Evolutionary conservation across 2,797 vertebrate genomes (phyloP).

Genomic region (Ataeniobius toweri): DNA sequence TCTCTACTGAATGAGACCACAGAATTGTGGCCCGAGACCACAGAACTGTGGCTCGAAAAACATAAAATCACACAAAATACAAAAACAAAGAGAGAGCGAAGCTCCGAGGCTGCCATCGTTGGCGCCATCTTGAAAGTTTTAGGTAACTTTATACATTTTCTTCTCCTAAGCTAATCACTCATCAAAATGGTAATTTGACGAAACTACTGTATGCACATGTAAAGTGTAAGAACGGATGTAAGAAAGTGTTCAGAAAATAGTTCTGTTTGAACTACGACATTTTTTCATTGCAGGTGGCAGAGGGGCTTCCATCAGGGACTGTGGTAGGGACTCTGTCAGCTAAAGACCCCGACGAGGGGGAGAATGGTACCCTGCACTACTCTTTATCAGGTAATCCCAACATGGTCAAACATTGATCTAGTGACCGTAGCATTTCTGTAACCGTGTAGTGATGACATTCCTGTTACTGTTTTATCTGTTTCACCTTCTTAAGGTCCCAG

Average conservation of each 20-base stretch:
- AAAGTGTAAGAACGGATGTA: not conserved
- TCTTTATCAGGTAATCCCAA: slow-evolving; percentile 83
- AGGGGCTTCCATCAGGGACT: slow-evolving; percentile 87
- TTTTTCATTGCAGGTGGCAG: slow-evolving; percentile 83
- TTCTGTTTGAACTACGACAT: not conserved
- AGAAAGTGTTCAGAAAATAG: not conserved
- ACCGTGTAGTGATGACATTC: not conserved
- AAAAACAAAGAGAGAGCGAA: too few relatives aligned
- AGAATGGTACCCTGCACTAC: slow-evolving; percentile 93
- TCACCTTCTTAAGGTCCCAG: slow-evolving; percentile 78
- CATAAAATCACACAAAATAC: too few relatives aligned
- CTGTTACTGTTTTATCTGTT: not conserved
- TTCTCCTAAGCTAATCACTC: not conserved
- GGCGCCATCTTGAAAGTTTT: too few relatives aligned
- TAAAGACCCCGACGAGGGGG: slow-evolving; percentile 94
- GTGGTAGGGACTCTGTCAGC: slow-evolving; percentile 87
- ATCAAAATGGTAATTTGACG: not conserved
- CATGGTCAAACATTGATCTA: not conserved
- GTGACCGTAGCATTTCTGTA: not conserved
- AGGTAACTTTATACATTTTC: too few relatives aligned
- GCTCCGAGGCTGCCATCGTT: too few relatives aligned
- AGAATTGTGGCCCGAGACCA: too few relatives aligned
- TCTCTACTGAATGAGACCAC: too few relatives aligned
- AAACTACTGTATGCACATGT: not conserved
- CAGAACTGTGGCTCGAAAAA: too few relatives aligned